Conservation (phyloP, 2,888 invertebrate species). For the Pyrocoelia pectoralis region DNA sequence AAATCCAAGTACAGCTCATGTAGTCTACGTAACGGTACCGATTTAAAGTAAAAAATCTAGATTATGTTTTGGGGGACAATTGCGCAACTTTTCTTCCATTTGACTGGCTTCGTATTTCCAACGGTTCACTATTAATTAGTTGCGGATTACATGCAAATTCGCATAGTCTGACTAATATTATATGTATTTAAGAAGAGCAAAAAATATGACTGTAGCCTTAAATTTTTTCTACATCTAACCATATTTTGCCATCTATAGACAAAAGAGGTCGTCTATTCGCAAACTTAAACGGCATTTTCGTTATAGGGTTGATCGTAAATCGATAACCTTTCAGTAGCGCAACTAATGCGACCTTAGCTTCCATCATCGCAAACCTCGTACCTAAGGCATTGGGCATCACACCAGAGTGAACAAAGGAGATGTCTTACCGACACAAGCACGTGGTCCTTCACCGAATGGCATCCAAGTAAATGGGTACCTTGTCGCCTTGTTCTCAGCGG, state of each 20-base stretch:
- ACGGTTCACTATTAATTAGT: too few relatives aligned
- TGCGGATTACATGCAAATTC: too few relatives aligned
- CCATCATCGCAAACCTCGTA: slow-evolving; percentile 39
- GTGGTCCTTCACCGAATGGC: slow-evolving; percentile 50
- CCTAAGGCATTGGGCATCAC: slow-evolving; percentile 26
- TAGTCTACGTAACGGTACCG: too few relatives aligned
- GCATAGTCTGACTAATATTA: too few relatives aligned
- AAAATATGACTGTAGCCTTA: too few relatives aligned
- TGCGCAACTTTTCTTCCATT: too few relatives aligned
- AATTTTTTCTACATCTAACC: background rate
- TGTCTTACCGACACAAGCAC: slow-evolving; percentile 48
- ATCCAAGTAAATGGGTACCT: slow-evolving; percentile 35
- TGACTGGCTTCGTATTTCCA: too few relatives aligned
- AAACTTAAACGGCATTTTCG: slow-evolving; percentile 2
- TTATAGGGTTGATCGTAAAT: slow-evolving; percentile 28
- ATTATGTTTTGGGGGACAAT: too few relatives aligned
- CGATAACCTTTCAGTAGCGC: slow-evolving; percentile 35
- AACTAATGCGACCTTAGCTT: too few relatives aligned
- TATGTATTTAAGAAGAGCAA: too few relatives aligned
- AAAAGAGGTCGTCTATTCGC: background rate
- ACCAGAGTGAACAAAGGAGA: background rate
- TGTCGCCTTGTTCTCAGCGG: slow-evolving; percentile 8
- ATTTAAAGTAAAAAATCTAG: too few relatives aligned
- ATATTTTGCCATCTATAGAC: background rate
- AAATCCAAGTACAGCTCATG: too few relatives aligned